phyloP scores from a whole-genome alignment of 2,113 vertebrate genomes.

The Centrocercus urophasianus region DNA sequence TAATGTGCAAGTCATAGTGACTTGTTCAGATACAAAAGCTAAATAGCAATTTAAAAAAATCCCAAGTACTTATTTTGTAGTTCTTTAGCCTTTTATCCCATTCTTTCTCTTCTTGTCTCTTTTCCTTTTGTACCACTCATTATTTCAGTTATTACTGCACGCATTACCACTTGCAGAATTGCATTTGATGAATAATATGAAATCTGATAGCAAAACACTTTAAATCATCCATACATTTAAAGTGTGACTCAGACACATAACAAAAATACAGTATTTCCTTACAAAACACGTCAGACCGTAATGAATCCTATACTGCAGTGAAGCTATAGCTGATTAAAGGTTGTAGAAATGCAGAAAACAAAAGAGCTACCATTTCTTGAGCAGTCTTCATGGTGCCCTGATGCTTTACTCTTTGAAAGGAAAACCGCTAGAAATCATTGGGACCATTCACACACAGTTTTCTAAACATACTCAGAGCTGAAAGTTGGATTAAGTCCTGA shows the following conservation, averaged over 20 bases:
- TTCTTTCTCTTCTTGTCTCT: neutral
- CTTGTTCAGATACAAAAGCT: neutral
- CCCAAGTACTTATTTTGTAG: neutral
- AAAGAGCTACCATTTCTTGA: neutral
- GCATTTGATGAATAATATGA: neutral
- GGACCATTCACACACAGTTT: neutral
- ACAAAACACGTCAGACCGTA: neutral
- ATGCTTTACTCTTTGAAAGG: neutral
- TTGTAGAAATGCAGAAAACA: neutral
- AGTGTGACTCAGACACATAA: neutral
- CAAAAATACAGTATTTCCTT: neutral
- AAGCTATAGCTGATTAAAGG: neutral
- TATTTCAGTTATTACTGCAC: neutral
- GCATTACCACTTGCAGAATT: neutral
- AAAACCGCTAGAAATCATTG: neutral
- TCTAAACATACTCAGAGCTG: neutral
- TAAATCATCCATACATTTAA: neutral
- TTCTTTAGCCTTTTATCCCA: neutral
- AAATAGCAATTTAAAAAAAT: neutral
- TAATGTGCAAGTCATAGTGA: neutral
- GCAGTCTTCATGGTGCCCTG: neutral
- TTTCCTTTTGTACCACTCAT: neutral
- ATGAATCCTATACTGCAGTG: neutral
- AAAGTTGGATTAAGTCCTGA: neutral
- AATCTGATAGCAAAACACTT: neutral